These are phyloP conservation scores for Branchipolynoe longqiensis DNA, from an alignment of 2,888 invertebrate species.

Conservation along the genomic window DNA sequence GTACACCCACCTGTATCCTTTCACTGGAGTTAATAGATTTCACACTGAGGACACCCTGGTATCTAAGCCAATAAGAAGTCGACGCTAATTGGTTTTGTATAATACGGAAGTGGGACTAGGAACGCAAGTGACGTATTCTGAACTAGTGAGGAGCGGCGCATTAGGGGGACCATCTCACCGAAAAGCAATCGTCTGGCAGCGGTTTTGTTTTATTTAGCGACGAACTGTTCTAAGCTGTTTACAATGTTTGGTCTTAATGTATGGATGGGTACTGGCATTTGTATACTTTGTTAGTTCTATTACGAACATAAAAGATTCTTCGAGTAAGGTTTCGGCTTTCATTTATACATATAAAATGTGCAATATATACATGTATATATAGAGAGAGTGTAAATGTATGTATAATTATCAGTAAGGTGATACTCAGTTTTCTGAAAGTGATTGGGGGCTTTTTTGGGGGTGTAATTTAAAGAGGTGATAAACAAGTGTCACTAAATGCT, in stretches of 20 bases:
- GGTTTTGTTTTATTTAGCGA: no score
- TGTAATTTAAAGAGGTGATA: neutral
- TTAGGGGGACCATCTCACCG: no score
- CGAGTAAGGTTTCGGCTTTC: constrained; percentile 30
- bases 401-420: constrained; percentile 28
- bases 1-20: no score
- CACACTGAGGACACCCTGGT: no score
- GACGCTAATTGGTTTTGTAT: no score
- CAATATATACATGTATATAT: constrained; percentile 43
- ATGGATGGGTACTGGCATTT: neutral
- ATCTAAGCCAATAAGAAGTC: no score
- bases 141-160: no score
- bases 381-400: constrained; percentile 5
- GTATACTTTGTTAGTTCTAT: constrained; percentile 2
- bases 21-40: no score
- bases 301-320: neutral
- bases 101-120: no score
- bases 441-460: constrained; percentile 10
- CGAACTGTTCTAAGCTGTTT: neutral
- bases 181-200: no score
- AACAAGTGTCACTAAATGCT: no score
- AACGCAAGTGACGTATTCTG: no score
- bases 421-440: constrained; percentile 40
- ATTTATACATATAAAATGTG: constrained; percentile 20
- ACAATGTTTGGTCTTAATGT: neutral